These are phyloP conservation scores for Balearica regulorum DNA, from an alignment of 2,797 vertebrate genomes.

Conservation along the genomic window DNA sequence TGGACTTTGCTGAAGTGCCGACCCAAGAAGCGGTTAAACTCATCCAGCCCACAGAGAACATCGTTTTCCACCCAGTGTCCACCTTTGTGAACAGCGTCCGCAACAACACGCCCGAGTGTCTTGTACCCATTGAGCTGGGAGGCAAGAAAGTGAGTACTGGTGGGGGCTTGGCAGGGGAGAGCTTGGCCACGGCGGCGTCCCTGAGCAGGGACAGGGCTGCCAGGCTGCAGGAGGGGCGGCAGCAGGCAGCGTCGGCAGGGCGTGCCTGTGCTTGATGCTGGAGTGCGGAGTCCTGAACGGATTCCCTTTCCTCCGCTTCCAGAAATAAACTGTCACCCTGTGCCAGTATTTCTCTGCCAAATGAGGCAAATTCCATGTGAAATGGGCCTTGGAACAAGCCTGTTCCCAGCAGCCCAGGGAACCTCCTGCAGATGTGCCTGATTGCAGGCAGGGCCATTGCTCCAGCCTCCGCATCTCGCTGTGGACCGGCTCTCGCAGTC, in stretches of 20 bases:
- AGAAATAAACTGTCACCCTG: background rate
- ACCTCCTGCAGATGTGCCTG: background rate
- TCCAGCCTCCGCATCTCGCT: background rate
- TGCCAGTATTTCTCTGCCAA: background rate
- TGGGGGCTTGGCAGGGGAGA: background rate
- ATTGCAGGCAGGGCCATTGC: background rate
- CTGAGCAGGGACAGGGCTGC: background rate
- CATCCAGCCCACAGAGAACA: slow-evolving; percentile 83
- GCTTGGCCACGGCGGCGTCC: rapidly evolving
- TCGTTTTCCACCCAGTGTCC: slow-evolving; percentile 90
- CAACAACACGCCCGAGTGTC: slow-evolving; percentile 86
- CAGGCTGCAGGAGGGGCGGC: background rate
- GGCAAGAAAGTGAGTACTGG: slow-evolving; percentile 76
- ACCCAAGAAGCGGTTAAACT: slow-evolving; percentile 86
- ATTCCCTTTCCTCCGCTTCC: background rate
- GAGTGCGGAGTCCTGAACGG: background rate
- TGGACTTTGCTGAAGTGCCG: slow-evolving; percentile 88
- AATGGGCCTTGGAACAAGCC: background rate
- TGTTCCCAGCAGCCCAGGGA: background rate
- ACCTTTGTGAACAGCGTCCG: slow-evolving; percentile 86
- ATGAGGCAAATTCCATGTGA: slow-evolving; percentile 6
- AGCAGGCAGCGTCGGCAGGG: background rate
- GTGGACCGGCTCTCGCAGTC: background rate
- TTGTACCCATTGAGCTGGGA: slow-evolving; percentile 77
- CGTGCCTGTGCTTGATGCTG: background rate